Base-by-base conservation (phyloP, 2,888 invertebrate genomes). In the Drosophila engyochracea region DNA sequence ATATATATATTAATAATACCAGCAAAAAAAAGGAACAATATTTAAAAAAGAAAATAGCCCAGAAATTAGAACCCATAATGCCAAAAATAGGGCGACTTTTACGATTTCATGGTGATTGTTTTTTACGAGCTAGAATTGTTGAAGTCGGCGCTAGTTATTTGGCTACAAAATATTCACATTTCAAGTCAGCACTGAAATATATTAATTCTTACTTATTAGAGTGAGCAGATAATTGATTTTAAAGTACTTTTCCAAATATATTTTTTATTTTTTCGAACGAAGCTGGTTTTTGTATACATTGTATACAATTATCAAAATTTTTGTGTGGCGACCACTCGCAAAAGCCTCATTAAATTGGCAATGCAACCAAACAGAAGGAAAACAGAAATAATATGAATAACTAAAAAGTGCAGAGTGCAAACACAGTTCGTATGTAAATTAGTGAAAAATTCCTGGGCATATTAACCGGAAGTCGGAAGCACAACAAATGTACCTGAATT, bases 401-500 rank as follows among this genome's bases (percentile, higher is more conserved):
- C 44, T 16, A 6, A 47, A 71, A 61, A 76, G 66, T 28, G 12
- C 44, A 47, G 30, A 55, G 22, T 51, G 51, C 49, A 70, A 60
- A 31, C 60, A 12, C 14, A 82, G 61, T 66, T 58, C 55, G 30
- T 78, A 80, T 80, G 80, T 49, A 82, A 79, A 76, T 79, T 72
- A 69, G 76, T 76, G 65, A 67, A 41, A 78, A 76, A 82, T 79
- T 69, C 71, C 71, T 54, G 55, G 72, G 70, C 76, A 79, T 63
- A 74, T 81, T 77, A 76, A 82, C 71, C 86, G 86, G 86, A 86
- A 82, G 86, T 86, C 70, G 79, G 73, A 65, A 81, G 74, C 84
- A 79, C 76, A 86, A 81, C 81, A 85, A 85, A 88, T 85, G 80
- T 73, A 82, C 76, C 85, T 86, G 82, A 86, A 82, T 83, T 86